Conservation (phyloP, 1,140 invertebrate genomes). For the Magallana angulata region DNA sequence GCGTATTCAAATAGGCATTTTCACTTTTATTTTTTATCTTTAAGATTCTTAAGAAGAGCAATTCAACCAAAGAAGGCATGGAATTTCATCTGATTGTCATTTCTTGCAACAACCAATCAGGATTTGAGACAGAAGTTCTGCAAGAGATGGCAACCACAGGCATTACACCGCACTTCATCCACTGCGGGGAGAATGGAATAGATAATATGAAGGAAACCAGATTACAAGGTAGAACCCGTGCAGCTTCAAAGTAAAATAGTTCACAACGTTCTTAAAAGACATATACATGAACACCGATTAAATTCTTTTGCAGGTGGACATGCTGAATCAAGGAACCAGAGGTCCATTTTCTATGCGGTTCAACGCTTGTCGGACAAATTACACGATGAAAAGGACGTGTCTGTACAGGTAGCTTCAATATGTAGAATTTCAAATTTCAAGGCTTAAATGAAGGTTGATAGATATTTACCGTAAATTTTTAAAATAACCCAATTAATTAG, state of each 20-base stretch:
- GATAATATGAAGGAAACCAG: neutral
- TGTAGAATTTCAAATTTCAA: too few relatives aligned
- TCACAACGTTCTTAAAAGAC: neutral
- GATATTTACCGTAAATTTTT: too few relatives aligned
- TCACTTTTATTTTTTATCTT: neutral
- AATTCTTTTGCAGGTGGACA: neutral
- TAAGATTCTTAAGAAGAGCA: neutral
- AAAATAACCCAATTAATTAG: neutral
- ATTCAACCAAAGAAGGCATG: neutral
- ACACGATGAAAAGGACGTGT: conserved; percentile 38
- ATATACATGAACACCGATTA: neutral
- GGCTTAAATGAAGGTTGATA: too few relatives aligned
- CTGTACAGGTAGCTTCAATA: conserved; percentile 21
- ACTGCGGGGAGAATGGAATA: conserved; percentile 3
- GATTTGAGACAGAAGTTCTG: neutral
- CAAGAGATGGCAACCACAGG: neutral
- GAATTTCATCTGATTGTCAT: neutral
- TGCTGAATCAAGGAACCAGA: neutral
- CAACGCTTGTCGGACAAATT: conserved; percentile 18
- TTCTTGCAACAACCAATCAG: neutral
- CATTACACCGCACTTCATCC: conserved; percentile 6
- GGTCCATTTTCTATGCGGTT: neutral
- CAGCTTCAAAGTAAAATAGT: neutral
- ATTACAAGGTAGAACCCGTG: neutral
- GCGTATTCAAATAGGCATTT: too few relatives aligned